Base-by-base conservation (phyloP, 2,113 vertebrate genomes). In the Erythrolamprus reginae region DNA sequence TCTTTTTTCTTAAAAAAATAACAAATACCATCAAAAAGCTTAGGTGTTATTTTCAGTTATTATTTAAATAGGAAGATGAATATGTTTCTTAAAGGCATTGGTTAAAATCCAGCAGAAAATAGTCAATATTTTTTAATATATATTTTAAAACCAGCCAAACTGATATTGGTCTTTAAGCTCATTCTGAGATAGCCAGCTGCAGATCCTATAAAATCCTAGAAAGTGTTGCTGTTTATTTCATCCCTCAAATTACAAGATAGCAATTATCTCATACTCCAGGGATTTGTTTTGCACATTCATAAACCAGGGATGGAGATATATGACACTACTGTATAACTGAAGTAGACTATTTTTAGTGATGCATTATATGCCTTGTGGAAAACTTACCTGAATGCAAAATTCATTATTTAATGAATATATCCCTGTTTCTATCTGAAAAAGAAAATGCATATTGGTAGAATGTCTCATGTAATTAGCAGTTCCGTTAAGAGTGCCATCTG, bases 1-100 rank as follows among this genome's bases (percentile, higher is more conserved):
- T 8, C 5, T 9, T 56, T 93, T 86, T 56, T 61, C 24, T 55
- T 1, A 4, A 23, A 91, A 61, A 1, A 90, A 26, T 90, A 56
- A 90, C 96, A 95, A 95, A 94, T 70, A 92, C 82, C 83, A 95
- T 0, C 24, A 89, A 95, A 95, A 95, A 88, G 88, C 19, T 92
- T 10, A 92, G 70, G 5, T 55, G 21, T 86, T 93, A 23, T 92
- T 38, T 90, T 92, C 0, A 19, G 89, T 90, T 0, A 86, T 90
- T 91, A 92, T 93, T 93, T 95, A 93, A 56, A 89, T 7, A 89
- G 48, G n/a, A 94, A 92, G 28, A 93, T 92, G 91, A 53, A 90
- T 91, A 90, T 9, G 4, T 95, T 93, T 91, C 42, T 91, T 58
- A 92, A 92, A 92, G 86, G 92, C 26, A 61, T 92, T 94, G 93